These are phyloP conservation scores for Microplitis demolitor DNA, from an alignment of 1,140 invertebrate species.

Conservation along the genomic window DNA sequence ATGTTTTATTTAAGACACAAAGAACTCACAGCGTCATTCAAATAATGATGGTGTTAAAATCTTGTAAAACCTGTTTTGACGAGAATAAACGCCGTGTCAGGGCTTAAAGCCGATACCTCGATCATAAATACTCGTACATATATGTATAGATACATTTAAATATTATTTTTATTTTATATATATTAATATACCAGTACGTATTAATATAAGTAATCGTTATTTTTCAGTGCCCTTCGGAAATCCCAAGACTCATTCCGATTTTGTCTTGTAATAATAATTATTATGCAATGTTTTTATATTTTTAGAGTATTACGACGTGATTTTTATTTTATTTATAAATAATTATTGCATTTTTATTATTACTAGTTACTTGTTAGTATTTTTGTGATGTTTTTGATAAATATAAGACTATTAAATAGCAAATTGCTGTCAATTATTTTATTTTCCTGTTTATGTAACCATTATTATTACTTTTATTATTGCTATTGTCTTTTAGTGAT, in stretches of 20 bases:
- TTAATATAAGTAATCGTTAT: neutral
- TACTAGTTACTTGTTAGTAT: too few relatives aligned
- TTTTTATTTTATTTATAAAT: too few relatives aligned
- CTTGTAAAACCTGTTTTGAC: conserved; percentile 13
- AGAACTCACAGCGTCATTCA: too few relatives aligned
- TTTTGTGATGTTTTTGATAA: too few relatives aligned
- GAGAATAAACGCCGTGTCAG: neutral
- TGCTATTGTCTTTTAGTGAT: conserved; percentile 13
- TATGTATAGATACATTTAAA: neutral
- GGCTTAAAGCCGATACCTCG: conserved; percentile 10
- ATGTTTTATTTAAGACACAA: too few relatives aligned
- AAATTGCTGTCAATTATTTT: too few relatives aligned
- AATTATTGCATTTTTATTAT: too few relatives aligned
- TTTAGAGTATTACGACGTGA: too few relatives aligned
- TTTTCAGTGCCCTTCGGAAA: neutral
- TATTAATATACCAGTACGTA: neutral
- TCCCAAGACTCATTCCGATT: neutral
- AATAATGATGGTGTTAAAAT: neutral
- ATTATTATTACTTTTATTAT: neutral
- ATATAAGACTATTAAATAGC: too few relatives aligned
- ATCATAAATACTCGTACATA: conserved; percentile 22
- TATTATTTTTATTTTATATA: neutral
- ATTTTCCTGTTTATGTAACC: too few relatives aligned
- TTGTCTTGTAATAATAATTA: too few relatives aligned
- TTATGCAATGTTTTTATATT: too few relatives aligned